Conservation (phyloP, 2,797 vertebrate species). For the Enteromius thamalakanensis region DNA sequence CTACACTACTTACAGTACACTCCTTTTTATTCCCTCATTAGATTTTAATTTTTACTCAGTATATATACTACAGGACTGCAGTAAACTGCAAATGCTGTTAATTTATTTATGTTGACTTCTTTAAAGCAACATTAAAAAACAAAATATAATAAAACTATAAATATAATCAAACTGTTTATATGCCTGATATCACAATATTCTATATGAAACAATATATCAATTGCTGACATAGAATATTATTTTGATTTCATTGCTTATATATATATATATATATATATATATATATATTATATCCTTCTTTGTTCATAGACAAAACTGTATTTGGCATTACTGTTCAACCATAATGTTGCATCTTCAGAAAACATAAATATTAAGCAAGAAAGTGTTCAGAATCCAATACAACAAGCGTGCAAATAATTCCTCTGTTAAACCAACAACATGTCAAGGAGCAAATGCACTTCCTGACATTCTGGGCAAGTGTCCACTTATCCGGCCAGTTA, state of each 20-base stretch:
- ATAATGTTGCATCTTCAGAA: background rate
- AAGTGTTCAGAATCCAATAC: constrained; percentile 12
- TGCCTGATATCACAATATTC: background rate
- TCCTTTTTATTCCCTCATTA: background rate
- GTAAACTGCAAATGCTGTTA: background rate
- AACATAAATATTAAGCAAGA: background rate
- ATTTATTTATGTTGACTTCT: background rate
- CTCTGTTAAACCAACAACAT: constrained; percentile 14
- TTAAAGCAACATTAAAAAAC: background rate
- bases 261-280: too few species aligned
- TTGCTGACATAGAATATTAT: background rate
- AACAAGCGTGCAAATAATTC: background rate
- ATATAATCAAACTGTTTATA: background rate
- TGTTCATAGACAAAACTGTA: background rate
- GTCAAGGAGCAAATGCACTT: constrained; percentile 9
- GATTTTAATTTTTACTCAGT: background rate
- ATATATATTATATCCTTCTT: background rate
- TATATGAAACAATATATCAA: background rate
- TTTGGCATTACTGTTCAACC: background rate
- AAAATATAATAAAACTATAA: background rate
- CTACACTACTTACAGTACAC: background rate
- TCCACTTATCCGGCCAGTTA: constrained; percentile 11
- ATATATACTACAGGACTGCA: background rate
- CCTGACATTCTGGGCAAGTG: constrained; percentile 27
- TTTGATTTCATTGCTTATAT: too few species aligned